Evolutionary conservation across 2,113 vertebrate species (phyloP).

Genomic region (Delphinapterus leucas): DNA sequence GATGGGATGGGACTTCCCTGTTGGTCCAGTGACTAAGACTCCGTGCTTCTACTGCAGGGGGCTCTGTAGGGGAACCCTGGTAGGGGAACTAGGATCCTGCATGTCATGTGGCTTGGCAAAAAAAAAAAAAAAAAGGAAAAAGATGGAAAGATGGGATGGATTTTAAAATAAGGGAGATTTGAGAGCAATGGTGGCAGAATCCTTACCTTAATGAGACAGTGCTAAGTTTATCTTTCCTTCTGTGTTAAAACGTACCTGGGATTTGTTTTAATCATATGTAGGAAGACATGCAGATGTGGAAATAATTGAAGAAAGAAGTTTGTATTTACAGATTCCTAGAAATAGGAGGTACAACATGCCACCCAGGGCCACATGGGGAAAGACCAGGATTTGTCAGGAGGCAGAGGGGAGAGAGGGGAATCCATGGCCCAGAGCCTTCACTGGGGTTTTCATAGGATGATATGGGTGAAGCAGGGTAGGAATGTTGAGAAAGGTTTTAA

Average conservation of each 20-base stretch:
- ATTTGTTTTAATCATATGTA: neutral
- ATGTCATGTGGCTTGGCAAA: no score
- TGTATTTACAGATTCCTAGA: neutral
- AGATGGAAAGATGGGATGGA: neutral
- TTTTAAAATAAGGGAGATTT: neutral
- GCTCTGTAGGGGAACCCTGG: no score
- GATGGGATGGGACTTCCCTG: neutral
- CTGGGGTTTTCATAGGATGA: neutral
- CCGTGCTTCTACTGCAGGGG: no score
- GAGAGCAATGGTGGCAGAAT: neutral
- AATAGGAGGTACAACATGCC: neutral
- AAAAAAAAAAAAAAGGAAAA: no score
- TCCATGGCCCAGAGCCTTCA: neutral
- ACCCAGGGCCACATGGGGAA: no score
- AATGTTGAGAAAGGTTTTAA: neutral
- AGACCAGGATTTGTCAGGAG: neutral
- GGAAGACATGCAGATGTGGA: neutral
- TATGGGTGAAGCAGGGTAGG: neutral
- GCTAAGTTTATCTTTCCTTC: neutral
- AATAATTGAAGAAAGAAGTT: neutral
- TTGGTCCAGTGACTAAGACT: no score
- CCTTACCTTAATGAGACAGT: neutral
- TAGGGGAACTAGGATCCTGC: no score
- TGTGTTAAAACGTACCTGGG: neutral
- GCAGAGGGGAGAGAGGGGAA: neutral